A percentile compares a stretch with the other conserved stretches of the same genome.
Conservation (phyloP, 2,113 vertebrate genomes). For the Ochotona princeps region DNA sequence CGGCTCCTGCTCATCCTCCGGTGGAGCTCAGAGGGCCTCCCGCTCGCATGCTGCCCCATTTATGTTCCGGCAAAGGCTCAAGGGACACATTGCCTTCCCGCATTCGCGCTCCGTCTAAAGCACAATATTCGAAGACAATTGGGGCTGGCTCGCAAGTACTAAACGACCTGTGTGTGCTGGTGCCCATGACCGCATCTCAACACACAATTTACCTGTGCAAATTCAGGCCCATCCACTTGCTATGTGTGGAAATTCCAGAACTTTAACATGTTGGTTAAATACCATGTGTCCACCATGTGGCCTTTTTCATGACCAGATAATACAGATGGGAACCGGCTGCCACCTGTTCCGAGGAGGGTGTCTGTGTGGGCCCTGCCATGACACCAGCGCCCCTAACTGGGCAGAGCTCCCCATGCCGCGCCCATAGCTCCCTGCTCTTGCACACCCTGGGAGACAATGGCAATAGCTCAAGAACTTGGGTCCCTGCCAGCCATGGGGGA, state of each 20-base stretch:
- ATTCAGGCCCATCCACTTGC: neutral
- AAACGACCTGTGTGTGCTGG: constrained; percentile 86
- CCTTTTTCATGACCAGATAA: fast-evolving
- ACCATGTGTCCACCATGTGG: fast-evolving
- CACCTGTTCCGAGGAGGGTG: neutral
- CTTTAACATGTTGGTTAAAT: neutral
- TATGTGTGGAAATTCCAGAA: neutral
- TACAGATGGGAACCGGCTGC: neutral
- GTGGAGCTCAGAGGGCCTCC: constrained; percentile 91
- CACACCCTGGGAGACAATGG: too few species aligned
- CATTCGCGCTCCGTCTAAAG: constrained; percentile 91
- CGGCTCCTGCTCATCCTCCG: constrained; percentile 98
- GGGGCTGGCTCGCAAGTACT: constrained; percentile 91
- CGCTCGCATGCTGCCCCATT: constrained; percentile 98
- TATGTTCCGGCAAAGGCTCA: constrained; percentile 95
- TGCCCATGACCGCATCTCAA: constrained; percentile 60
- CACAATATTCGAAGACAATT: constrained; percentile 94
- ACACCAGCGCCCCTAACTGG: too few species aligned
- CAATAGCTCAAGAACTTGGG: too few species aligned
- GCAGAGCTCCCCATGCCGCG: too few species aligned
- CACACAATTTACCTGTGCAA: constrained; percentile 54
- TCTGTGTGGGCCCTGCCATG: too few species aligned
- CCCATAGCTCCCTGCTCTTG: too few species aligned
- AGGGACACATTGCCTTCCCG: constrained; percentile 91
- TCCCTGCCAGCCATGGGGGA: too few species aligned